Evolutionary conservation across 2,113 vertebrate genomes (phyloP), one percentile per base, ranked within the genome.

Genomic region (Myotis brandtii): DNA sequence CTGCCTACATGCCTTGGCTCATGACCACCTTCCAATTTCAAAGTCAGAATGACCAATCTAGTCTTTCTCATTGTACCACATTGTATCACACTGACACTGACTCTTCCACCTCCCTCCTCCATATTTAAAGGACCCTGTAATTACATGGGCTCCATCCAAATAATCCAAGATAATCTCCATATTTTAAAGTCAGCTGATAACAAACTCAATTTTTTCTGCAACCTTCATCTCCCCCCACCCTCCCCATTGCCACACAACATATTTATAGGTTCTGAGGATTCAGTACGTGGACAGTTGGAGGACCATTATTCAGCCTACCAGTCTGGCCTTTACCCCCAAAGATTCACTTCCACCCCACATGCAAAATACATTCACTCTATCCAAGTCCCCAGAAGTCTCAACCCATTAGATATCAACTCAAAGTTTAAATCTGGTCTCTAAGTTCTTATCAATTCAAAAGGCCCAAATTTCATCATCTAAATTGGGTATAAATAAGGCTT

Each of bases 401-500:
- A 52, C 13, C 67, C 12, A 75, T 73, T 54, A 89, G n/a, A 16
- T 54, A 88, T 75, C 56, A 83, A 46, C 34, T n/a, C 11, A 12
- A n/a, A 75, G 34, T 56, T 54, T 75, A 93, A 87, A 64, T 52
- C n/a, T 66, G 21, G 30, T 46, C 46, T 89, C 54, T 89, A 67
- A 94, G 48, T 37, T 32, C 69, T 76, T 83, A 37, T 17, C 48
- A 94, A 9, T 18, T 69, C 3, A 6, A 72, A 87, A 91, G 46
- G 75, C 62, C 67, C 20, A 86, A 79, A 76, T 84, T n/a, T 79
- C 56, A 84, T n/a, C 46, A 91, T 69, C 50, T 75, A 86, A 86
- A 82, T 79, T 30, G 52, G 67, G 11, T 69, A 54, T 20, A 23
- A 80, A 32, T 64, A 56, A 95, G 43, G 17, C 7, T 16, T 34